Conservation (phyloP, 1,140 invertebrate species). For the Idris sp. region DNA sequence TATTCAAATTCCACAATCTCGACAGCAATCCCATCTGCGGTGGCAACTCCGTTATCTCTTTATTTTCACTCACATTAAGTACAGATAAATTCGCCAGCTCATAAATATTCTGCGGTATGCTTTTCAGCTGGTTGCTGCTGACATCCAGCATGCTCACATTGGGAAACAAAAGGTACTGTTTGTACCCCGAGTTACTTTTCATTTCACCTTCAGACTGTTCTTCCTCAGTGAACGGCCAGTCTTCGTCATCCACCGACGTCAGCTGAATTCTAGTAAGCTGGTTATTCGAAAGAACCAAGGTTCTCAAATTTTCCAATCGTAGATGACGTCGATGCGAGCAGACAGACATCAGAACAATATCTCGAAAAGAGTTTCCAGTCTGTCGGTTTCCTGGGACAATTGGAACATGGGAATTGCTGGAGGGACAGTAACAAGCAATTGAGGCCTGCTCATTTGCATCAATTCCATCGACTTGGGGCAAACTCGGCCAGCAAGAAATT, state of each 20-base stretch:
- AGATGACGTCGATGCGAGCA: constrained; percentile 91
- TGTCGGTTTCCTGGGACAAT: constrained; percentile 72
- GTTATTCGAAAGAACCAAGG: constrained; percentile 92
- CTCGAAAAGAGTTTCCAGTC: constrained; percentile 81
- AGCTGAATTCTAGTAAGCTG: constrained; percentile 86
- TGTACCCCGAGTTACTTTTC: constrained; percentile 64
- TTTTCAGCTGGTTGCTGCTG: constrained; percentile 89
- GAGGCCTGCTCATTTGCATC: constrained; percentile 82
- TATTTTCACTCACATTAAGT: constrained; percentile 94
- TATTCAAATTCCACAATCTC: constrained; percentile 97
- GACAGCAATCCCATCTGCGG: constrained; percentile 96
- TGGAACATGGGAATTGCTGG: constrained; percentile 73
- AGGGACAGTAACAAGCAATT: constrained; percentile 82
- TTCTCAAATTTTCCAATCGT: constrained; percentile 87
- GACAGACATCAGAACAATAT: constrained; percentile 86
- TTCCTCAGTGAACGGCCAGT: constrained; percentile 69
- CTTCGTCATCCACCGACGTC: constrained; percentile 85
- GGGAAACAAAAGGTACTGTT: constrained; percentile 88
- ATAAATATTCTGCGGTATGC: constrained; percentile 90
- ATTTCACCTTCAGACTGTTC: constrained; percentile 68
- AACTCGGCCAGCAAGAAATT: constrained; percentile 91
- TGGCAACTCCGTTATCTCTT: constrained; percentile 91
- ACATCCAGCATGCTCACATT: constrained; percentile 97
- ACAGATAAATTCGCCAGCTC: constrained; percentile 93
- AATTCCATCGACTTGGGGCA: constrained; percentile 84